Base-by-base conservation (phyloP, 2,113 vertebrate species). In the Ptilorrhoa leucosticta region DNA sequence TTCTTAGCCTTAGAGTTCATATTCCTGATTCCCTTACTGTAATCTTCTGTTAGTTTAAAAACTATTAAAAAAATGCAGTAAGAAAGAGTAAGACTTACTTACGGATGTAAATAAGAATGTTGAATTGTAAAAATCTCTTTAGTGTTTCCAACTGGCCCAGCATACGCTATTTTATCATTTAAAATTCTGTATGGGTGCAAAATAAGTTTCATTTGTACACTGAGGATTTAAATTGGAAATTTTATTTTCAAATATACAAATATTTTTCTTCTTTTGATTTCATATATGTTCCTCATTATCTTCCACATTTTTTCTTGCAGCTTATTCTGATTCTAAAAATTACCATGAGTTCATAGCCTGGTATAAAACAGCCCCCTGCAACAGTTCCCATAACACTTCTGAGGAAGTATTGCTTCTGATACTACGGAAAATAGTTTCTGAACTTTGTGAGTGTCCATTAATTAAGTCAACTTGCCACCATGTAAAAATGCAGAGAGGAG, bases 401-500 rank as follows among this genome's bases (percentile, higher is more conserved):
- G 87, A 96, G 69, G 94, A 96, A 81, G 58, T 88, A 35, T 60
- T 98, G 81, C 84, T 98, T 92, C 78, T 91, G 30, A 89, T 95
- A 90, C 75, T 96, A 89, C 92, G 61, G 50, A 94, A 97, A 79
- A 45, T 97, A 71, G 68, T 97, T 83, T 89, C 51, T 94, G 87
- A 96, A 35, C 56, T 97, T 90, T 96, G 93, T 91, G 78, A 97
- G 57, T 42, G 97, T 72, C 54, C 50, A 19, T 92, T 97, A 48
- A 64, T 94, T 31, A 97, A 97, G 47, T 94, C 96, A 65, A 96
- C 96, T 83, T 97, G 95, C n/a, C 97, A 97, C 89, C 89, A 47
- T 27, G 33, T 96, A 72, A 98, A 97, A 96, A 97, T 97, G 94
- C 95, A 98, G 63, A 96, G 66, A 96, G 94, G 92, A 91, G 91